phyloP scores from a whole-genome alignment of 2,888 invertebrate species.

The Ophraella communa region DNA sequence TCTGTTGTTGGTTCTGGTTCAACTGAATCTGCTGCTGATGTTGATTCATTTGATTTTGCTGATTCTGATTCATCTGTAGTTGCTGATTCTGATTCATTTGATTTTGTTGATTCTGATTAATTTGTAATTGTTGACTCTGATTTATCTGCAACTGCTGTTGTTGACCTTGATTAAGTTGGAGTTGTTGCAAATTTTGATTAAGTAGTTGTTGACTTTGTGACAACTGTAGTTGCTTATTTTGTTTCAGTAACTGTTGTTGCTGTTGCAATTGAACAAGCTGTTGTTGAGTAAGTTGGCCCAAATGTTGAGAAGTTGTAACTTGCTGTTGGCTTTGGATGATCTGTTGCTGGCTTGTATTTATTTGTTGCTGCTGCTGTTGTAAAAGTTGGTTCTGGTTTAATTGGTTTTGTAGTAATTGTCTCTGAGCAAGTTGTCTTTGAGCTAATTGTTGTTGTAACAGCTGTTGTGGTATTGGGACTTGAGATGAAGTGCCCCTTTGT shows the following conservation, averaged over 20 bases:
- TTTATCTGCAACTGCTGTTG: conserved; percentile 33
- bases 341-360: conserved; percentile 23
- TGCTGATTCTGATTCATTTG: conserved; percentile 24
- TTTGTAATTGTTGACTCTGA: conserved; percentile 27
- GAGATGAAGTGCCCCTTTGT: conserved; percentile 34
- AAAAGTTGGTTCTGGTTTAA: conserved; percentile 44
- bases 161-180: conserved; percentile 31
- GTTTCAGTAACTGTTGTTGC: conserved; percentile 43
- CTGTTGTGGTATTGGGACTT: conserved; percentile 28
- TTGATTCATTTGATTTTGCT: conserved; percentile 30
- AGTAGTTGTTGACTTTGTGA: conserved; percentile 13
- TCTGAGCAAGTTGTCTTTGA: conserved; percentile 51
- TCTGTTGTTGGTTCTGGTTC: conserved; percentile 38
- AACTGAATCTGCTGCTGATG: conserved; percentile 38
- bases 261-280: conserved; percentile 36
- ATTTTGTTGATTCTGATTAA: conserved; percentile 25
- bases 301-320: conserved; percentile 33
- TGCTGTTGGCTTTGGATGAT: conserved; percentile 25
- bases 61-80: conserved; percentile 37
- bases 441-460: conserved; percentile 42
- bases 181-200: conserved; percentile 36
- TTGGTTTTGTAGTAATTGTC: conserved; percentile 49
- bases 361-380: conserved; percentile 34
- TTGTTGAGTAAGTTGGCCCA: conserved; percentile 43
- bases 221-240: conserved; percentile 17